A percentile compares a stretch with the other conserved stretches of the same genome.
Conservation (phyloP, 2,113 vertebrate species). For the Bubo scandiacus region DNA sequence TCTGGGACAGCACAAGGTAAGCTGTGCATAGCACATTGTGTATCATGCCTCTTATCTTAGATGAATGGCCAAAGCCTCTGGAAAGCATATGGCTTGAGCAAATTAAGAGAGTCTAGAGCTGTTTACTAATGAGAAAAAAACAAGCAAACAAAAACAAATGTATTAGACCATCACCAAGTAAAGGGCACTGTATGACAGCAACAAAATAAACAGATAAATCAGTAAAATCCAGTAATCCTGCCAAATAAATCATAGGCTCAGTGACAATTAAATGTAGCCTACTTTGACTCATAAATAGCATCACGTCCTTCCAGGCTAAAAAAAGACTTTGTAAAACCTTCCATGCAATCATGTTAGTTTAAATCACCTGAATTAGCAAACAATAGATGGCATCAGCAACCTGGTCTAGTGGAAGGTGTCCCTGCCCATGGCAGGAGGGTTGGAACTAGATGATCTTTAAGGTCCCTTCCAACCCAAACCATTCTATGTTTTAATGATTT, state of each 20-base stretch:
- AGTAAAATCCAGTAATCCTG: slow-evolving; percentile 39
- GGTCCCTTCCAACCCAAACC: neutral
- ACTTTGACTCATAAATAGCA: neutral
- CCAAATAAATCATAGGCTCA: slow-evolving; percentile 45
- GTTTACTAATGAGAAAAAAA: slow-evolving; percentile 35
- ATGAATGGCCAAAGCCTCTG: slow-evolving; percentile 11
- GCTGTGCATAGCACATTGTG: neutral
- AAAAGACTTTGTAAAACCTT: neutral
- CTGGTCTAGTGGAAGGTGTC: neutral
- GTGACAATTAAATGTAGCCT: slow-evolving; percentile 6
- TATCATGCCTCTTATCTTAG: neutral
- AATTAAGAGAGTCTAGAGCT: slow-evolving; percentile 23
- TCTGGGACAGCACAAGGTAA: neutral
- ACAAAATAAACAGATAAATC: slow-evolving; percentile 64
- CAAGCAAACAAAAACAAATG: slow-evolving; percentile 28
- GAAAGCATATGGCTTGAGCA: slow-evolving; percentile 45
- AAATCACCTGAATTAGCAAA: neutral
- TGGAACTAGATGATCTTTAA: neutral
- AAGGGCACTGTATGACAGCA: slow-evolving; percentile 43
- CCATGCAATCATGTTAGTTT: neutral
- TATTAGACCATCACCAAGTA: slow-evolving; percentile 40
- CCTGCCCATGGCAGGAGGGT: neutral
- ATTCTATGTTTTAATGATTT: neutral
- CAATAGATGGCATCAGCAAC: neutral
- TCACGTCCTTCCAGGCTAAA: neutral